Conservation (phyloP, 2,888 invertebrate genomes). For the Empis livida region DNA sequence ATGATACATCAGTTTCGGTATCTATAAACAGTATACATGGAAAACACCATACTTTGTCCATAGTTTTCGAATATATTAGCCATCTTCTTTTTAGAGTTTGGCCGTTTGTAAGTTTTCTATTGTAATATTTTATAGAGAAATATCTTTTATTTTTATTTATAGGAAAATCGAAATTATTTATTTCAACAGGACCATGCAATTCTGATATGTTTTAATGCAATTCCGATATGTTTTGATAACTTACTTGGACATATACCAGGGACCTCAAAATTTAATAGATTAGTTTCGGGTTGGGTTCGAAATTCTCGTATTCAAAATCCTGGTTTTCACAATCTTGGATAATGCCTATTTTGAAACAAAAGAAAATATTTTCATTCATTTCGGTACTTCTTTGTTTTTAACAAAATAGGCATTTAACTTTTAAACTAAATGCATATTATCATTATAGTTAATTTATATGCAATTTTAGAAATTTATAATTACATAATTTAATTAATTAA, state of each 20-base stretch:
- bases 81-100: not conserved
- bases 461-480: too few species aligned
- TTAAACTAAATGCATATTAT: too few species aligned
- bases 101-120: not conserved
- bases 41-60: not conserved
- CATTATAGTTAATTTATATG: too few species aligned
- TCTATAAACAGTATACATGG: not conserved
- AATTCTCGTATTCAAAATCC: too few species aligned
- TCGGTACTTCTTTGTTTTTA: too few species aligned
- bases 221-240: not conserved
- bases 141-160: not conserved
- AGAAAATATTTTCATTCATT: too few species aligned
- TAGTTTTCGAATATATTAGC: not conserved
- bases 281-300: too few species aligned
- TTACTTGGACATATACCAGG: not conserved
- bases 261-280: not conserved
- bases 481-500: too few species aligned
- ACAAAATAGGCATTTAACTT: too few species aligned
- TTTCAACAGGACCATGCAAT: not conserved
- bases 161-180: constrained; percentile 1
- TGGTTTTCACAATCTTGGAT: too few species aligned
- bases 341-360: too few species aligned
- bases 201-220: not conserved
- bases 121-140: not conserved
- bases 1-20: not conserved